Conservation (phyloP, 2,113 vertebrate genomes). For the Myotis lucifugus region DNA sequence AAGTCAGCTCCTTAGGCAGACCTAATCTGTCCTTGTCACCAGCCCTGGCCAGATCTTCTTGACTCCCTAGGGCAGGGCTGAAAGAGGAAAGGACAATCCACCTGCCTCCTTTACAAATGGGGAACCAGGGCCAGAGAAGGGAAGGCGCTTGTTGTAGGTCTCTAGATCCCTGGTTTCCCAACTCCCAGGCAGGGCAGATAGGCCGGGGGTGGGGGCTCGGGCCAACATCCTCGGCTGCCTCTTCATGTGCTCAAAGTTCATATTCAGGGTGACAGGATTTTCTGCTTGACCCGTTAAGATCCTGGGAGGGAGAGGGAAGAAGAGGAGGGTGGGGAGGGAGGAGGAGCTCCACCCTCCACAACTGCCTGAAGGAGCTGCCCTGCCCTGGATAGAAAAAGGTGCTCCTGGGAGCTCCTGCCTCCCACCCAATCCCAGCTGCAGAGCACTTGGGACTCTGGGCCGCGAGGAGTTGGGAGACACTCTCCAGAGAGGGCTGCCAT, state of each 20-base stretch:
- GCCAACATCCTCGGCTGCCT: background rate
- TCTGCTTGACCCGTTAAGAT: slow-evolving; percentile 56
- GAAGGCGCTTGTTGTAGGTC: background rate
- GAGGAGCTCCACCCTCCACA: background rate
- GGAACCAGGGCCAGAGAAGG: background rate
- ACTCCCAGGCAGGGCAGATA: background rate
- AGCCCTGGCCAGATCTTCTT: background rate
- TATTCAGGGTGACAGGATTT: slow-evolving; percentile 18
- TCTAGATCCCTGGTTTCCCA: background rate
- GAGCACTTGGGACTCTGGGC: background rate
- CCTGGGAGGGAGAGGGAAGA: background rate
- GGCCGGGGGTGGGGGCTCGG: rapidly evolving
- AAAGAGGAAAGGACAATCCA: background rate
- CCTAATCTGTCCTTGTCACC: slow-evolving; percentile 1
- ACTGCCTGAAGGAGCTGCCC: background rate
- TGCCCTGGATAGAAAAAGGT: background rate
- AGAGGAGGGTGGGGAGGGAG: background rate
- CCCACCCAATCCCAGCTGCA: background rate
- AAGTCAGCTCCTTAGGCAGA: background rate
- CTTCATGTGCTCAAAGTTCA: slow-evolving; percentile 60
- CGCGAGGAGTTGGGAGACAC: rapidly evolving
- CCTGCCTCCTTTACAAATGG: background rate
- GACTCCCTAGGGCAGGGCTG: background rate
- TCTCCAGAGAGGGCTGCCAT: background rate
- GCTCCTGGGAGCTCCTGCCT: background rate